Percentiles rank a stretch among this genome's conserved stretches.
Conservation (phyloP, 2,888 invertebrate genomes). For the Glyphotaelius pellucidus region DNA sequence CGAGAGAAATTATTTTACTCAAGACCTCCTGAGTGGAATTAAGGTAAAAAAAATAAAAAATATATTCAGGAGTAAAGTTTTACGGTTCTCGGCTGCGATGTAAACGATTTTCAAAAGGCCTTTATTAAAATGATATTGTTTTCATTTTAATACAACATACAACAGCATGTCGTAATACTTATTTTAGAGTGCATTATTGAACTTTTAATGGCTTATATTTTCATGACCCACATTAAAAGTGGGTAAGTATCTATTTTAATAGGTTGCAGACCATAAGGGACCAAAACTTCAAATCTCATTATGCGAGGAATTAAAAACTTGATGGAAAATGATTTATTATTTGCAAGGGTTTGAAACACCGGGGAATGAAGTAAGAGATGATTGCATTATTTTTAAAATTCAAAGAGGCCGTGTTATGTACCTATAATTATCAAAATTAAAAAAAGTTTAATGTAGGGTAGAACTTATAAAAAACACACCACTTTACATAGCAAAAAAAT, state of each 20-base stretch:
- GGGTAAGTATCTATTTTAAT: background rate
- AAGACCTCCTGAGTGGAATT: too few relatives aligned
- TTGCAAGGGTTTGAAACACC: background rate
- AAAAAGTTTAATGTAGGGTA: too few relatives aligned
- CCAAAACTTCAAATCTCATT: background rate
- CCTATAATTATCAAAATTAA: too few relatives aligned
- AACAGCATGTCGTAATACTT: background rate
- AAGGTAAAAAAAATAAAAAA: too few relatives aligned
- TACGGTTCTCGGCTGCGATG: background rate
- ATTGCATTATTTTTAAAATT: background rate
- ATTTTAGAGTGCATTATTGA: background rate
- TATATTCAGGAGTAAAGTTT: background rate
- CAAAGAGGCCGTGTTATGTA: too few relatives aligned
- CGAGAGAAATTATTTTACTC: too few relatives aligned
- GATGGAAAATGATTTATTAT: background rate
- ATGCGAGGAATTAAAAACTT: background rate
- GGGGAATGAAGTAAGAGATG: background rate
- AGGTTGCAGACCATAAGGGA: background rate
- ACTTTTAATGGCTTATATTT: background rate
- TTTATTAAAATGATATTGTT: background rate
- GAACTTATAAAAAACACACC: too few relatives aligned
- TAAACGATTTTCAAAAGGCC: background rate
- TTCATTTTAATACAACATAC: too few relatives aligned
- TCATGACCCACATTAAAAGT: background rate
- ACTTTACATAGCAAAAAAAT: too few relatives aligned